Conservation (phyloP, 2,113 vertebrate species). For the Nyctibius bracteatus region DNA sequence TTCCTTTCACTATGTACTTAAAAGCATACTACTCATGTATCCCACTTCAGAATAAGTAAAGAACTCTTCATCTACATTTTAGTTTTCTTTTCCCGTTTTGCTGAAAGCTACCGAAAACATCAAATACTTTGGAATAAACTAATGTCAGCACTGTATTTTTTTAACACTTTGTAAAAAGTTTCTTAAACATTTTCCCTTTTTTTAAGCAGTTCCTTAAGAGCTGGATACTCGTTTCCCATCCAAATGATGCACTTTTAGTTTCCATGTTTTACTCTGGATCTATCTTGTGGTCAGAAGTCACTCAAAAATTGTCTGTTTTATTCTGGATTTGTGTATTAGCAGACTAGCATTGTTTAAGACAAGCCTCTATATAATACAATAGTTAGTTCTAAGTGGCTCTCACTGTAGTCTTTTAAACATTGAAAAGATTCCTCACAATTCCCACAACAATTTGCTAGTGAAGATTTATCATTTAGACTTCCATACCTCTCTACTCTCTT, state of each 20-base stretch:
- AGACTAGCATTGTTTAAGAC: neutral
- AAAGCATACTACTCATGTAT: neutral
- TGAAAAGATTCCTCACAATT: neutral
- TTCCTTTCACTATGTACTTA: neutral
- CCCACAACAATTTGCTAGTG: neutral
- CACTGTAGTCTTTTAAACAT: neutral
- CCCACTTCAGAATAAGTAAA: neutral
- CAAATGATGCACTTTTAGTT: neutral
- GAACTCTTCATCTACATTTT: neutral
- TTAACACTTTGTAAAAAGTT: neutral
- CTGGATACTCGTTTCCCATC: neutral
- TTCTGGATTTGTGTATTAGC: neutral
- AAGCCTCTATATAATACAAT: neutral
- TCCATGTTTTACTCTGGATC: neutral
- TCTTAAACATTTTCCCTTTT: neutral
- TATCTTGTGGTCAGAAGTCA: neutral
- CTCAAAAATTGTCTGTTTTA: neutral
- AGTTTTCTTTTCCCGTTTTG: neutral
- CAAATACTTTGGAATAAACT: neutral
- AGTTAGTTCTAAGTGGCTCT: neutral
- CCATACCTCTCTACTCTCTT: neutral
- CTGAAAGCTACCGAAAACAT: neutral
- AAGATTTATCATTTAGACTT: neutral
- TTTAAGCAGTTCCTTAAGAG: neutral
- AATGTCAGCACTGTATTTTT: neutral